Percentiles rank a stretch among this genome's conserved stretches.
These are phyloP conservation scores for Diadumene lineata DNA, from an alignment of 92 coral and sea anemone genomes.

Conservation along the genomic window DNA sequence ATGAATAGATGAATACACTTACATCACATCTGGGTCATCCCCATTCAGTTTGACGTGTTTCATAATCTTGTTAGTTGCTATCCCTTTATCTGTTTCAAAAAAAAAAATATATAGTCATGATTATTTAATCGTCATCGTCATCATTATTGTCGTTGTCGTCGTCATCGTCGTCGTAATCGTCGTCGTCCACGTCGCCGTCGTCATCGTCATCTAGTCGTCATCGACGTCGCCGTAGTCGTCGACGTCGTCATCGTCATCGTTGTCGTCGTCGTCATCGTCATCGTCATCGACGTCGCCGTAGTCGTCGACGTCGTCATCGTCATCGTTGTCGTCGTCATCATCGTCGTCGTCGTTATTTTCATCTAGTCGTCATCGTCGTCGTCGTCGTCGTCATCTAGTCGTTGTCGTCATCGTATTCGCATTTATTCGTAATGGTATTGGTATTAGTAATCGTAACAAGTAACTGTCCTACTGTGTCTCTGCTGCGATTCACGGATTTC, in stretches of 20 bases:
- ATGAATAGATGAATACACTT: too few species aligned
- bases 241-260: neutral
- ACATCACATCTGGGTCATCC: neutral
- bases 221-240: neutral
- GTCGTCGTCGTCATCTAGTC: neutral
- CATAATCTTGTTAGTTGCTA: neutral
- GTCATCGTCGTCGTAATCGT: neutral
- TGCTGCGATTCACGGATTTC: too few species aligned
- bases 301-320: neutral
- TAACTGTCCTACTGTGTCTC: too few species aligned
- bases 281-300: neutral
- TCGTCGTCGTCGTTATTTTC: neutral
- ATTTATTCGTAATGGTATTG: too few species aligned
- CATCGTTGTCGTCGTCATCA: neutral
- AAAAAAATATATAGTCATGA: neutral
- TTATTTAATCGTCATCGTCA: neutral
- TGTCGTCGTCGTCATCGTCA: neutral
- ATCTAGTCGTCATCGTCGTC: neutral
- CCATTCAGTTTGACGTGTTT: neutral
- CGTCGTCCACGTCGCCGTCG: neutral
- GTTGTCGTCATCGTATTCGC: neutral
- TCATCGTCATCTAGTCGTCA: neutral
- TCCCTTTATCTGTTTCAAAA: neutral
- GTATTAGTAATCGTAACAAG: too few species aligned
- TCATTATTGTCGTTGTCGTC: neutral